phyloP scores from a whole-genome alignment of 2,113 vertebrate genomes.

The Micromys minutus region DNA sequence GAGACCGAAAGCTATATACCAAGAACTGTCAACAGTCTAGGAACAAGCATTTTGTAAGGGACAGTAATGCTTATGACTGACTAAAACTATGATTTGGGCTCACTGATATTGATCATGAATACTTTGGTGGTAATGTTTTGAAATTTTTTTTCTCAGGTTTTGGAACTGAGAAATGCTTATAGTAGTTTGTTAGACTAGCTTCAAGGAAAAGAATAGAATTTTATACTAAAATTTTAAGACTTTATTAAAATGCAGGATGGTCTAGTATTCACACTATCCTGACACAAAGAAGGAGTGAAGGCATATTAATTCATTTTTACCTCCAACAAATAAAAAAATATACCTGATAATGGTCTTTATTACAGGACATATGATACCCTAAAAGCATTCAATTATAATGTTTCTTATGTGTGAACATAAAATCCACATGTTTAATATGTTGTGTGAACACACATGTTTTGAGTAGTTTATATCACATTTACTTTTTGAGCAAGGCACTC shows the following conservation, averaged over 20 bases:
- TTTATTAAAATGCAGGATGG: not conserved
- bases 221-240: not conserved
- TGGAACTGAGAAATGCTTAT: too few relatives aligned
- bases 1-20: not conserved
- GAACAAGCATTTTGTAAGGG: not conserved
- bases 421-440: not conserved
- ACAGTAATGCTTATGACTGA: accelerated
- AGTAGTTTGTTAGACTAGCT: not conserved
- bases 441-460: not conserved
- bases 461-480: not conserved
- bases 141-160: too few relatives aligned
- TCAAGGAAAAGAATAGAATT: not conserved
- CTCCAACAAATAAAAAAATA: not conserved
- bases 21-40: not conserved
- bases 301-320: not conserved
- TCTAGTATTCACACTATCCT: not conserved
- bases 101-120: not conserved
- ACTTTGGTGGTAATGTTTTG: too few relatives aligned
- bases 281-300: not conserved
- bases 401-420: not conserved
- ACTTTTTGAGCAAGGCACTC: conserved; percentile 3
- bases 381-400: not conserved
- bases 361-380: not conserved
- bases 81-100: not conserved
- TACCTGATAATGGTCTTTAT: not conserved